Conservation (phyloP, 2,888 invertebrate genomes). For the Sinelater perroti region DNA sequence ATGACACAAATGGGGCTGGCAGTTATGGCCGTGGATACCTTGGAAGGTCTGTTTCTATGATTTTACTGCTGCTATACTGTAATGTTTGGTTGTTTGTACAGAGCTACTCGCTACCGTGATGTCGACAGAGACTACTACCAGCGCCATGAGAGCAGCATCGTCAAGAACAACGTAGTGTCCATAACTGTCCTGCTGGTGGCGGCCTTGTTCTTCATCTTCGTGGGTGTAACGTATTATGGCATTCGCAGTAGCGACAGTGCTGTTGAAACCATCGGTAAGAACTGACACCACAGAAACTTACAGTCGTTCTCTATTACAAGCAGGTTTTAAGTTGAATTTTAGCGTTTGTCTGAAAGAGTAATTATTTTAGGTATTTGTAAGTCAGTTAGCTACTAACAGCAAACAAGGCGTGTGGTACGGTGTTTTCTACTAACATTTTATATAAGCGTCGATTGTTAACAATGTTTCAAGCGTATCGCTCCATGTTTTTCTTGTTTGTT, state of each 20-base stretch:
- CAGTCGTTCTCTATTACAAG: not conserved
- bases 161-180: constrained; percentile 71
- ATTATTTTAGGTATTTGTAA: not conserved
- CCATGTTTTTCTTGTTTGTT: no score
- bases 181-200: constrained; percentile 69
- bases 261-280: constrained; percentile 65
- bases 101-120: constrained; percentile 48
- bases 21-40: constrained; percentile 38
- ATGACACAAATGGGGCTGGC: constrained; percentile 55
- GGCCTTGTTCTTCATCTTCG: constrained; percentile 71
- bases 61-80: not conserved
- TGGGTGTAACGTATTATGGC: constrained; percentile 74
- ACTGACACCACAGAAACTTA: not conserved
- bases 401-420: no score
- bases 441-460: no score
- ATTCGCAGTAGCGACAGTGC: constrained; percentile 68
- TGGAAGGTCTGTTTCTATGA: constrained; percentile 39
- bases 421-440: no score
- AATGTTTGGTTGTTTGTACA: constrained; percentile 22
- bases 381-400: no score
- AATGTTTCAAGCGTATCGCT: constrained; percentile 1
- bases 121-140: constrained; percentile 51
- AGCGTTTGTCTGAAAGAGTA: not conserved
- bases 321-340: constrained; percentile 3
- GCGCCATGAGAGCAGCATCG: constrained; percentile 37